Evolutionary conservation across 2,113 vertebrate species (phyloP).

Genomic region (Chlamydotis undulata): DNA sequence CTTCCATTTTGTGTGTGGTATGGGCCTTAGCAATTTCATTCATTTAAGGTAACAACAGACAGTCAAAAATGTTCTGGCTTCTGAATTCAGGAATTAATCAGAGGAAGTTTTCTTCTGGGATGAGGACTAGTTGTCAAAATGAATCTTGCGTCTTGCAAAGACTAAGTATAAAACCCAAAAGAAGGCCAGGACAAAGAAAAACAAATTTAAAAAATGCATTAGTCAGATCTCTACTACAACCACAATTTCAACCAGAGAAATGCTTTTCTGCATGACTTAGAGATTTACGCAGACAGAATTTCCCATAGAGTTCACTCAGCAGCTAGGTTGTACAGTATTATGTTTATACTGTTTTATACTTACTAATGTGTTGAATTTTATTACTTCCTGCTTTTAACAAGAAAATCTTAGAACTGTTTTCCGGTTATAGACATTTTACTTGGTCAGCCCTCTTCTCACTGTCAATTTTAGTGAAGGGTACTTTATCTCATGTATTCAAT

Average conservation of each 20-base stretch:
- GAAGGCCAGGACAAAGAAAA: not conserved
- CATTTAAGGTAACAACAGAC: not conserved
- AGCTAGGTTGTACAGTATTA: not conserved
- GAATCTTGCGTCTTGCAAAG: not conserved
- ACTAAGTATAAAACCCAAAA: constrained; percentile 9
- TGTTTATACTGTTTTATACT: not conserved
- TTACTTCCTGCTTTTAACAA: not conserved
- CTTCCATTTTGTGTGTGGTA: not conserved
- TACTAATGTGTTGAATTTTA: not conserved
- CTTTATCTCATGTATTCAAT: not conserved
- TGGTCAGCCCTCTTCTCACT: not conserved
- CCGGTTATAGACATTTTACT: not conserved
- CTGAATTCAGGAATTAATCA: not conserved
- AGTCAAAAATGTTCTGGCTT: not conserved
- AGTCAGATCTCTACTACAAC: not conserved
- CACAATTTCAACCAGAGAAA: not conserved
- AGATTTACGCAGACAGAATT: not conserved
- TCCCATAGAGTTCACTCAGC: not conserved
- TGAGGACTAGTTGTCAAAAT: not conserved
- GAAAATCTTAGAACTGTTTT: not conserved
- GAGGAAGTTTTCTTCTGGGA: not conserved
- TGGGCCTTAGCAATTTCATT: not conserved
- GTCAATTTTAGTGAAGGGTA: not conserved
- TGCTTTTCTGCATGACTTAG: not conserved
- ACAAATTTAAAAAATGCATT: not conserved